Evolutionary conservation across 2,113 vertebrate species (phyloP).

Genomic region (Asarcornis scutulata): DNA sequence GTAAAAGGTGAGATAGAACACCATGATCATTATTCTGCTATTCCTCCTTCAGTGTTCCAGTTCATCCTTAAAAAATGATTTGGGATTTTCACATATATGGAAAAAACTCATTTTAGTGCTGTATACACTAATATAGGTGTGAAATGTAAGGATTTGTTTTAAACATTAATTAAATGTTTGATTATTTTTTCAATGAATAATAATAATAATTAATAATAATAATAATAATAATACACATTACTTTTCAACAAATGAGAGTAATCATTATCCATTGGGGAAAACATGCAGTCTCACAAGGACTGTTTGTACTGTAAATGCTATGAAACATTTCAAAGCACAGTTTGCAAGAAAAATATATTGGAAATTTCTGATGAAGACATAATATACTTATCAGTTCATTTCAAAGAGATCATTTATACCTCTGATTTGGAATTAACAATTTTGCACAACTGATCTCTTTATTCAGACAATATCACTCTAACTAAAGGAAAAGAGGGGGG

Average conservation of each 20-base stretch:
- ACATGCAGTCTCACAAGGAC: background rate
- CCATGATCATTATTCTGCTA: background rate
- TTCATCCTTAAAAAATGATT: background rate
- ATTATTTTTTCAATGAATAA: background rate
- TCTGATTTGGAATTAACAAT: background rate
- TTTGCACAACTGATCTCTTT: background rate
- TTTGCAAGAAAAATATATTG: background rate
- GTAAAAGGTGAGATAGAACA: background rate
- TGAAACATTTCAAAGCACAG: background rate
- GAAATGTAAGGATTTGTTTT: background rate
- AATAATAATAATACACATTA: rapidly evolving
- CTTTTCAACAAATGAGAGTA: rapidly evolving
- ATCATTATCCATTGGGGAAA: background rate
- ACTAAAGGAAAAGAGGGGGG: background rate
- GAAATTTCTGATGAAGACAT: background rate
- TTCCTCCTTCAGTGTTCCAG: background rate
- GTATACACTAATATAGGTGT: background rate
- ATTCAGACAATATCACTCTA: background rate
- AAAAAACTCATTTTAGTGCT: background rate
- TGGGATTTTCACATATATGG: background rate
- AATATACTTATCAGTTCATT: background rate
- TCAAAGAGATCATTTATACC: background rate
- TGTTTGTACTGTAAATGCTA: background rate
- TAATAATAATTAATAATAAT: background rate
- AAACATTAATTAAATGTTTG: background rate